Base-by-base conservation (phyloP, 2,797 vertebrate species). In the Phrynocephalus forsythii region DNA sequence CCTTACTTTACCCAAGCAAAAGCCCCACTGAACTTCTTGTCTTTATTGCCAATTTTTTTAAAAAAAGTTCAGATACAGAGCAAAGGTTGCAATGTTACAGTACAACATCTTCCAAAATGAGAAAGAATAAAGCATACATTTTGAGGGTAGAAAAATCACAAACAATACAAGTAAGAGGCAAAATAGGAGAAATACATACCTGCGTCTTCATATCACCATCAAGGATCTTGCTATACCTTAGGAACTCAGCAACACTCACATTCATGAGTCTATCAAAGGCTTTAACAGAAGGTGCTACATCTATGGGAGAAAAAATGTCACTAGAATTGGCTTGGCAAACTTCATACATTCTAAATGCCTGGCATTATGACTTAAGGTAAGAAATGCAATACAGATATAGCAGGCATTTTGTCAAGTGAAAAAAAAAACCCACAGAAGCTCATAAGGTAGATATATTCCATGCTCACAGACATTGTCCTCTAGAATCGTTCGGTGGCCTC, bases 161-260 rank as follows among this genome's bases (percentile, higher is more conserved):
- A 44, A 2, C 80, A 79, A 0, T 5, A 22, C 20, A 6, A 83
- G 0, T 80, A 24, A 6, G 13, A 2, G 16, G 22, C 66, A 81
- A 77, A 83, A 80, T 63, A 0, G 69, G 24, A 75, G 48, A 82
- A 93, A 91, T 95, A 97, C 98, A 98, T 95, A 99, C 99, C n/a
- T 99, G 99, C 91, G 97, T 97, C 94, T 98, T 98, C 94, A 99
- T 98, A 0, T 98, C 98, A 1, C 97, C 97, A 89, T 98, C 99
- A 79, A 99, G 97, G 90, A 96, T 95, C 90, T 92, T 96, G 94
- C 99, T 99, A 94, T 96, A 94, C 94, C 96, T 97, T 91, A 99
- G 91, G 96, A 99, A 99, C 83, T 98, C 97, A 1, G 97, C 97
- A 92, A 99, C 97, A 1, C 97, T 96, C 79, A 97, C 97, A 77